A percentile compares a stretch with the other conserved stretches of the same genome.
These are phyloP conservation scores for Emmelina monodactyla DNA, from an alignment of 2,888 invertebrate genomes.

Conservation along the genomic window DNA sequence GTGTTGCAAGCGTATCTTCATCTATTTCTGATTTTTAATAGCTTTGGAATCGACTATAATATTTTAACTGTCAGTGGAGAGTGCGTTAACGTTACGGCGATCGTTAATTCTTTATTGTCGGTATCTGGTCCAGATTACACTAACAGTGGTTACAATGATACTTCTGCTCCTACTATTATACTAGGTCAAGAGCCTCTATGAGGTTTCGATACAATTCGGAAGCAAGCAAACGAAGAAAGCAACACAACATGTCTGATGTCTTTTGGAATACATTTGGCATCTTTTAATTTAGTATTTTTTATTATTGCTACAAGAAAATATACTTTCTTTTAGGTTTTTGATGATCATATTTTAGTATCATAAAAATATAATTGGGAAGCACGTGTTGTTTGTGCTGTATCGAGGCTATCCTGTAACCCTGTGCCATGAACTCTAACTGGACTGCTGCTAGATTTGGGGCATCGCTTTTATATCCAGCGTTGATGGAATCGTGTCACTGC, in stretches of 20 bases:
- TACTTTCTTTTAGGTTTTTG: too few relatives aligned
- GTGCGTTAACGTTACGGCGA: constrained; percentile 17
- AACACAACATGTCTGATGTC: too few relatives aligned
- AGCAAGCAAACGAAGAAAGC: too few relatives aligned
- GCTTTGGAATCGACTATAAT: neutral
- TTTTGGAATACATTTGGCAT: too few relatives aligned
- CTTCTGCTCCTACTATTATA: too few relatives aligned
- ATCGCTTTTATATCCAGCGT: constrained; percentile 6
- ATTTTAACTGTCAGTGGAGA: constrained; percentile 14
- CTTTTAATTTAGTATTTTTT: too few relatives aligned
- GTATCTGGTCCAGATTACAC: constrained; percentile 3
- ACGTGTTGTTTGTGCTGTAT: constrained; percentile 22
- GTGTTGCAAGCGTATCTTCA: neutral
- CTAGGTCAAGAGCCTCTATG: too few relatives aligned
- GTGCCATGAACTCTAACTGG: constrained; percentile 45
- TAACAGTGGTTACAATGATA: too few relatives aligned
- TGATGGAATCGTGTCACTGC: neutral
- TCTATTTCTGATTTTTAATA: neutral
- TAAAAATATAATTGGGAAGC: too few relatives aligned
- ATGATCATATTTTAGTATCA: too few relatives aligned
- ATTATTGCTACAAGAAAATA: too few relatives aligned
- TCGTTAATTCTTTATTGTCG: constrained; percentile 19
- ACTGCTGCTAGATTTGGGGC: constrained; percentile 26
- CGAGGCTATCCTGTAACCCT: constrained; percentile 32
- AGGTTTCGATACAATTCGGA: too few relatives aligned